These are phyloP conservation scores for Trichopria drosophilae DNA, from an alignment of 2,888 invertebrate genomes.

Conservation along the genomic window DNA sequence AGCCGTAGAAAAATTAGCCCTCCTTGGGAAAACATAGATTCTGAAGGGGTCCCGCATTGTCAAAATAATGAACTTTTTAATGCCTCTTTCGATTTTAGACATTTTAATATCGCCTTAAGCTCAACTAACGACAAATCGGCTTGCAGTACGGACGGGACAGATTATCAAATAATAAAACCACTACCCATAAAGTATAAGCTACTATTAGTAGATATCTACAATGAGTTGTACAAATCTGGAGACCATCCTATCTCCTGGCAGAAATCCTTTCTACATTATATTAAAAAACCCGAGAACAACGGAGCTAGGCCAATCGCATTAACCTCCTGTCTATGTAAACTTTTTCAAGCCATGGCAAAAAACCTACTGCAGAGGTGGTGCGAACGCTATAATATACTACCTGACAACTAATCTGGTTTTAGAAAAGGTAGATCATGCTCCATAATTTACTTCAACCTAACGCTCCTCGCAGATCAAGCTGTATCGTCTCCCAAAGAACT, in stretches of 20 bases:
- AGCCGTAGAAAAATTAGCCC: not conserved
- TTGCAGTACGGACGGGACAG: slow-evolving; percentile 9
- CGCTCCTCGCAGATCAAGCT: no score
- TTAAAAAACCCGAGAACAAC: slow-evolving; percentile 1
- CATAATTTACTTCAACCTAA: not conserved
- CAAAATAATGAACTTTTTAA: not conserved
- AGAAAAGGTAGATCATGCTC: not conserved
- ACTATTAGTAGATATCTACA: no score
- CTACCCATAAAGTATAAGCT: slow-evolving; percentile 2
- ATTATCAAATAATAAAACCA: not conserved
- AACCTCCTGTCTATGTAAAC: slow-evolving; percentile 8
- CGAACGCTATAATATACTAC: not conserved
- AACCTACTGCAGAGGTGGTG: slow-evolving; percentile 11
- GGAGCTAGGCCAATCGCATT: slow-evolving; percentile 6
- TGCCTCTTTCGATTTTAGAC: slow-evolving; percentile 2
- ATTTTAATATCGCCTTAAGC: slow-evolving; percentile 3
- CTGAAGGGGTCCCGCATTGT: not conserved
- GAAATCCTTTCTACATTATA: not conserved
- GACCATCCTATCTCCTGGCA: slow-evolving; percentile 2
- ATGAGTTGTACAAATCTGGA: not conserved
- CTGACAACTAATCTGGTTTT: not conserved
- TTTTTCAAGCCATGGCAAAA: slow-evolving; percentile 9
- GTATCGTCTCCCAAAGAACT: no score
- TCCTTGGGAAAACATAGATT: not conserved
- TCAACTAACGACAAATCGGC: not conserved